Conservation (phyloP, 2,888 invertebrate species). For the Chrysotoxum bicinctum region DNA sequence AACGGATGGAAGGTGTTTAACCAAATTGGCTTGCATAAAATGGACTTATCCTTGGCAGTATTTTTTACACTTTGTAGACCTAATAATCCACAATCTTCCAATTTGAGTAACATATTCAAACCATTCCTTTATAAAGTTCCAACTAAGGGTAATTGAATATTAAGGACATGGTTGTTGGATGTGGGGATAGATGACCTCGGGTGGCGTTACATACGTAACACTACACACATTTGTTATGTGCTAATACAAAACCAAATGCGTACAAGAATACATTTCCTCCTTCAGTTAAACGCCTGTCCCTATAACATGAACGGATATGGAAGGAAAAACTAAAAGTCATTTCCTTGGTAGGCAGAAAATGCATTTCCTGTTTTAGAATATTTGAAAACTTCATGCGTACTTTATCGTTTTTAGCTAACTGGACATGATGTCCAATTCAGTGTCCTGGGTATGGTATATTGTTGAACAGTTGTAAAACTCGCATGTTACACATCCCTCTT, state of each 20-base stretch:
- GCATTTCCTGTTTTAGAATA: conserved; percentile 79
- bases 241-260: background rate
- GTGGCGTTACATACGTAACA: background rate
- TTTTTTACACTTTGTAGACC: background rate
- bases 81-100: background rate
- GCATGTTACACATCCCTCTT: conserved; percentile 58
- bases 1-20: background rate
- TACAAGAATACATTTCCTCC: background rate
- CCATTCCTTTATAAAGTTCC: background rate
- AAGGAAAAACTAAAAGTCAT: conserved; percentile 80
- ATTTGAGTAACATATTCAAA: background rate
- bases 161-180: conserved; percentile 24
- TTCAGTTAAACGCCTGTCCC: background rate
- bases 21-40: background rate
- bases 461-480: conserved; percentile 46
- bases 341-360: conserved; percentile 80
- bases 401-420: conserved; percentile 32
- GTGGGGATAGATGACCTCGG: background rate
- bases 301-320: conserved; percentile 35
- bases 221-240: background rate
- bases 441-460: background rate
- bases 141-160: conserved; percentile 56
- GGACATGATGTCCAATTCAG: conserved; percentile 16
- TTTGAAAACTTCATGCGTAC: conserved; percentile 55
- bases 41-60: background rate